phyloP scores from a whole-genome alignment of 2,797 vertebrate genomes.

The Mormyrops boulengeri region DNA sequence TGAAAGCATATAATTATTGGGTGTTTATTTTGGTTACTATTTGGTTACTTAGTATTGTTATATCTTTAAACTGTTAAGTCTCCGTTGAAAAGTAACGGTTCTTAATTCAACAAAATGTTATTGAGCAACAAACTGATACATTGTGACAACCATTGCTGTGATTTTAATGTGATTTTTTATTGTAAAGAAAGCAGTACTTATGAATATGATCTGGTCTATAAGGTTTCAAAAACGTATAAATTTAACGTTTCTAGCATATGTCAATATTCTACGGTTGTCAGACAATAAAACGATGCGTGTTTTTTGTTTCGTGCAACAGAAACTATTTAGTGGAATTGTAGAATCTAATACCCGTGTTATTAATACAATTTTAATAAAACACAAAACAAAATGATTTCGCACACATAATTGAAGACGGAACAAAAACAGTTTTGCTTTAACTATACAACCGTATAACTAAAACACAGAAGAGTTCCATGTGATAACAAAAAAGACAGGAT shows the following conservation, averaged over 20 bases:
- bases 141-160: not conserved
- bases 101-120: not conserved
- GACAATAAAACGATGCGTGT: not conserved
- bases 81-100: not conserved
- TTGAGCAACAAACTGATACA: not conserved
- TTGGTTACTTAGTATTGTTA: not conserved
- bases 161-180: not conserved
- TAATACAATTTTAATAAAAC: not conserved
- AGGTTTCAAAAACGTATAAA: not conserved
- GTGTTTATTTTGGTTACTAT: not conserved
- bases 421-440: not conserved
- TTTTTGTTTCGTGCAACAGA: not conserved
- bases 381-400: not conserved
- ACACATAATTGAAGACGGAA: not conserved
- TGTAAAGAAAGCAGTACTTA: not conserved
- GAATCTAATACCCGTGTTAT: not conserved
- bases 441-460: not conserved
- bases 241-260: not conserved
- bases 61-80: not conserved
- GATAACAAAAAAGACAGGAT: not conserved
- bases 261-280: not conserved
- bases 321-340: not conserved
- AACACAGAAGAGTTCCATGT: not conserved
- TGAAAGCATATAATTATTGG: not conserved
- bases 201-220: not conserved